Conservation (phyloP, 2,113 vertebrate genomes). For the Carassius gibelio region DNA sequence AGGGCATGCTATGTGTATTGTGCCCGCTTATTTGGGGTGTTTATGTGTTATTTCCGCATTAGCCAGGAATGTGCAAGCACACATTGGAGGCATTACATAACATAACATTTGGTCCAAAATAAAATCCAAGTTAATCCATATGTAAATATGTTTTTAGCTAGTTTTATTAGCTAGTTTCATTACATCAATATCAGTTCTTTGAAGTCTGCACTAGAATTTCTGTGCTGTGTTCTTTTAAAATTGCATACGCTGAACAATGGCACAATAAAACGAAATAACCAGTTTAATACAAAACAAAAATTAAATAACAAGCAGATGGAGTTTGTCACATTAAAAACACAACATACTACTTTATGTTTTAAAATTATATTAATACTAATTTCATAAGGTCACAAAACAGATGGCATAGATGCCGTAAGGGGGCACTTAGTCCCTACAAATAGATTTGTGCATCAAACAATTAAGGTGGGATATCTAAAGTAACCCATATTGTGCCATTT, state of each 20-base stretch:
- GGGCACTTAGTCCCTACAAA: not conserved
- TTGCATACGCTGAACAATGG: conserved; percentile 7
- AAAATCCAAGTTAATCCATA: not conserved
- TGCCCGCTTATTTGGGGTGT: conserved; percentile 26
- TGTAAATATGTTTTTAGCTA: not conserved
- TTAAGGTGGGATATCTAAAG: not conserved
- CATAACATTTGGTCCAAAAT: not conserved
- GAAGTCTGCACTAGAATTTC: not conserved
- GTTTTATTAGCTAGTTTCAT: not conserved
- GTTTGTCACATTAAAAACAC: not conserved
- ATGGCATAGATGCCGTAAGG: not conserved
- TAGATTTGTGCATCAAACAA: not conserved
- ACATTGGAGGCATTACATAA: conserved; percentile 5
- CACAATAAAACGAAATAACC: conserved; percentile 47
- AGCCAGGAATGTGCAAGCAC: conserved; percentile 29
- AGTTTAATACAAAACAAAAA: conserved; percentile 34
- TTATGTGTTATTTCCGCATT: conserved; percentile 38
- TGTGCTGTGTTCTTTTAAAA: conserved; percentile 16
- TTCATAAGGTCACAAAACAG: not conserved
- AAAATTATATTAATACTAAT: not conserved
- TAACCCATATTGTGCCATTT: not conserved
- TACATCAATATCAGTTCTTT: not conserved
- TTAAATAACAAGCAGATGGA: conserved; percentile 41
- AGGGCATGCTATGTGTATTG: not conserved
- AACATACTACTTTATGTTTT: not conserved